phyloP scores from a whole-genome alignment of 1,140 invertebrate species.

The Calosoma granatense region DNA sequence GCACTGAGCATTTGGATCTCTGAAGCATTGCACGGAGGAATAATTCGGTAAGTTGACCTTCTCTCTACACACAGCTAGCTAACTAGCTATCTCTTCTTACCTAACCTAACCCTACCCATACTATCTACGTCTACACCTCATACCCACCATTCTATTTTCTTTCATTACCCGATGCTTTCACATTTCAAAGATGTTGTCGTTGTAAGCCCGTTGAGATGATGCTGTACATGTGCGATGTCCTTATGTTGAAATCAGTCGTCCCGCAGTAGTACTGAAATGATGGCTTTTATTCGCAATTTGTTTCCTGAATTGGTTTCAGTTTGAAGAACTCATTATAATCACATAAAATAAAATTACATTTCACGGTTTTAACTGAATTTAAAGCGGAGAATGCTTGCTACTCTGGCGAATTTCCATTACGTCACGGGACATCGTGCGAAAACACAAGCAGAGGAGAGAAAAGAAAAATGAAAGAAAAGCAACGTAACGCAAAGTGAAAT shows the following conservation, averaged over 20 bases:
- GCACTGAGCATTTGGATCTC: not conserved
- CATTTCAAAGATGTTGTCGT: not conserved
- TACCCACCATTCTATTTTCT: too few relatives aligned
- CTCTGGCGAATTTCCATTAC: too few relatives aligned
- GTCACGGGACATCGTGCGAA: not conserved
- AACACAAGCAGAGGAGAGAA: too few relatives aligned
- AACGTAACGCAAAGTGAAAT: too few relatives aligned
- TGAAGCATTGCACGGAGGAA: not conserved
- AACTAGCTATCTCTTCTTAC: too few relatives aligned
- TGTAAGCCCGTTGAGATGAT: not conserved
- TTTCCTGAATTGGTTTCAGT: not conserved
- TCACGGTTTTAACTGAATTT: slow-evolving; percentile 6
- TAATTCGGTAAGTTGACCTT: not conserved
- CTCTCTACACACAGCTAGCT: too few relatives aligned
- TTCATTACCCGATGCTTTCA: not conserved
- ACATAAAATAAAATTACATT: slow-evolving; percentile 9
- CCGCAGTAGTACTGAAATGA: not conserved
- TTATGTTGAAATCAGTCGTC: not conserved
- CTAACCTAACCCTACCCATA: too few relatives aligned
- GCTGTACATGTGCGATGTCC: not conserved
- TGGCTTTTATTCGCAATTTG: slow-evolving; percentile 1
- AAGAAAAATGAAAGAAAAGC: too few relatives aligned
- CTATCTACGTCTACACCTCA: too few relatives aligned
- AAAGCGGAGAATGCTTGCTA: too few relatives aligned
- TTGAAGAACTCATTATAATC: not conserved